Percentiles rank a stretch among this genome's conserved stretches.
phyloP scores from a whole-genome alignment of 2,113 vertebrate genomes.

The Nannobrachium achirus region DNA sequence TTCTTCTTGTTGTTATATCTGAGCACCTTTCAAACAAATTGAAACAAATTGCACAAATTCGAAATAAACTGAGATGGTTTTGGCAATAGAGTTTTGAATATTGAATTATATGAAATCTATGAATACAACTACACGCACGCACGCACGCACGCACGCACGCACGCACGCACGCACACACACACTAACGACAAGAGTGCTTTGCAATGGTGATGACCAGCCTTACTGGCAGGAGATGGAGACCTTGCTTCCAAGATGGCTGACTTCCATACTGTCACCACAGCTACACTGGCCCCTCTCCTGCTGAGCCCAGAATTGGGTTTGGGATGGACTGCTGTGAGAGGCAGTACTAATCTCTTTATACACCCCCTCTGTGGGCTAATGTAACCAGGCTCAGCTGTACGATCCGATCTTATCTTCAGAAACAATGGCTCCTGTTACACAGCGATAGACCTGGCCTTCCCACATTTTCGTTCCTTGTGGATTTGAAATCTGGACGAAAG shows the following conservation, averaged over 20 bases:
- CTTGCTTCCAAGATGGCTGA: conserved; percentile 18
- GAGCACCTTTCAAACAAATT: too few relatives aligned
- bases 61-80: too few relatives aligned
- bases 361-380: conserved; percentile 19
- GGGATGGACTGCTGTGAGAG: conserved; percentile 26
- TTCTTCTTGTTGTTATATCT: too few relatives aligned
- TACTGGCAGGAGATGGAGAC: conserved; percentile 12
- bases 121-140: too few relatives aligned
- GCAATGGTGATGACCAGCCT: not conserved
- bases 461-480: too few relatives aligned
- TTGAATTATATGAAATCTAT: too few relatives aligned
- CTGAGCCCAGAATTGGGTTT: conserved; percentile 46
- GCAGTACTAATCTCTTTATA: conserved; percentile 37
- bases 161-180: too few relatives aligned
- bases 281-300: conserved; percentile 29
- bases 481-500: too few relatives aligned
- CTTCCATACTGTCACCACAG: conserved; percentile 31
- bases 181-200: not conserved
- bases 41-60: too few relatives aligned
- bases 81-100: too few relatives aligned
- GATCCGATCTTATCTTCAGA: not conserved
- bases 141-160: too few relatives aligned
- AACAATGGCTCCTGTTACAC: not conserved
- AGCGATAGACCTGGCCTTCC: too few relatives aligned
- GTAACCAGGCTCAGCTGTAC: conserved; percentile 22